These are phyloP conservation scores for Parelbella ahira DNA, from an alignment of 2,888 invertebrate genomes.

Conservation along the genomic window DNA sequence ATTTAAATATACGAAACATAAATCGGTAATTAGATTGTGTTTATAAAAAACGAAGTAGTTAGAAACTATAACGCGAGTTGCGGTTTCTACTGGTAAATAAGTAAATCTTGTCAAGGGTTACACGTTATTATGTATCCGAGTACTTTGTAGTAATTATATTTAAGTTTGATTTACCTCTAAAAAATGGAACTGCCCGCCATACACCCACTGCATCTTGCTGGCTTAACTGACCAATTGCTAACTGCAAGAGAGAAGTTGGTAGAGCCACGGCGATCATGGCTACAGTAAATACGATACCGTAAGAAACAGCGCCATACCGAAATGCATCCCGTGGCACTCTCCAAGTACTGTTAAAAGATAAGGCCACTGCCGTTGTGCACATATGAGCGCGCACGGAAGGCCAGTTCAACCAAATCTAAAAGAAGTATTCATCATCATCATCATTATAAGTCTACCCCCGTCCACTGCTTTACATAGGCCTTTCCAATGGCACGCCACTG, in stretches of 20 bases:
- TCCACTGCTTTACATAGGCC: too few relatives aligned
- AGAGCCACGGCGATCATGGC: constrained; percentile 74
- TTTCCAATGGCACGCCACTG: too few relatives aligned
- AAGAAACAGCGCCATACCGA: constrained; percentile 71
- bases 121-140: too few relatives aligned
- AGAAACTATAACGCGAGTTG: too few relatives aligned
- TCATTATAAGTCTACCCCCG: too few relatives aligned
- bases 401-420: constrained; percentile 51
- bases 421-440: too few relatives aligned
- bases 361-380: constrained; percentile 79
- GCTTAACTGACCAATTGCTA: constrained; percentile 83
- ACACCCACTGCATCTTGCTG: constrained; percentile 83
- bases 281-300: constrained; percentile 71
- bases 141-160: too few relatives aligned
- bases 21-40: too few relatives aligned
- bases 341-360: constrained; percentile 79
- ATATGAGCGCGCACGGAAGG: constrained; percentile 48
- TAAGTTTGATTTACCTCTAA: constrained; percentile 73
- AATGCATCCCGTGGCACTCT: constrained; percentile 79
- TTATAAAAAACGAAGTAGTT: too few relatives aligned
- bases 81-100: too few relatives aligned
- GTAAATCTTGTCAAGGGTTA: too few relatives aligned
- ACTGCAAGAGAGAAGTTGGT: constrained; percentile 81
- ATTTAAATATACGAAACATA: too few relatives aligned
- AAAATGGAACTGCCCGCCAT: constrained; percentile 84